A percentile compares a stretch with the other conserved stretches of the same genome.
phyloP scores from a whole-genome alignment of 2,888 invertebrate species.

The Dasysyrphus tricinctus region DNA sequence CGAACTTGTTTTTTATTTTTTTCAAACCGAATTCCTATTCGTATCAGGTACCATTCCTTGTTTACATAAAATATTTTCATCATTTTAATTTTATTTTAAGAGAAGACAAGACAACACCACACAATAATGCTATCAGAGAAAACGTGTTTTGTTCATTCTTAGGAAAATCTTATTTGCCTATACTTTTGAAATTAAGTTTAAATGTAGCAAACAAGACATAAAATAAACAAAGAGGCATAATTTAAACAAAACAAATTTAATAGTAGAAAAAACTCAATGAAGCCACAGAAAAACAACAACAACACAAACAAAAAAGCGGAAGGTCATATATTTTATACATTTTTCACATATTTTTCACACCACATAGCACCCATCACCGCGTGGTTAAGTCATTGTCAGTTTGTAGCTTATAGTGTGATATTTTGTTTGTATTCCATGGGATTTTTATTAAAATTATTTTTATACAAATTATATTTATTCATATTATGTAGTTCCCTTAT shows the following conservation, averaged over 20 bases:
- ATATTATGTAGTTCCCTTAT: not conserved
- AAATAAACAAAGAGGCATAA: conserved; percentile 22
- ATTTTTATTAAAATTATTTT: conserved; percentile 6
- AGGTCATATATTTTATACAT: conserved; percentile 44
- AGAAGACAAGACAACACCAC: not conserved
- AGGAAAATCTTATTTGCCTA: not conserved
- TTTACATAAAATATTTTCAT: conserved; percentile 20
- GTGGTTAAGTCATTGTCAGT: not conserved
- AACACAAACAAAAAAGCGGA: conserved; percentile 45
- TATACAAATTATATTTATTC: not conserved
- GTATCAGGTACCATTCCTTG: not conserved
- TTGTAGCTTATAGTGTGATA: not conserved
- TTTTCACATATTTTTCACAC: not conserved
- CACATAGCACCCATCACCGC: not conserved
- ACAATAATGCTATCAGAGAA: not conserved
- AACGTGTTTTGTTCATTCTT: conserved; percentile 17
- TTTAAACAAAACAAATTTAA: not conserved
- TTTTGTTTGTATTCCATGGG: not conserved
- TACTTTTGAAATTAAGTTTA: not conserved
- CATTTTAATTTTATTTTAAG: not conserved
- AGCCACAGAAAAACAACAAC: conserved; percentile 23
- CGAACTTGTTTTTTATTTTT: not conserved
- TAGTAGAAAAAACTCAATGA: conserved; percentile 4
- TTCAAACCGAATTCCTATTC: not conserved
- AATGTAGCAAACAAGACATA: conserved; percentile 6